A percentile compares a stretch with the other conserved stretches of the same genome.
Conservation (phyloP, 1,140 invertebrate genomes). For the Polypedilum vanderplanki region DNA sequence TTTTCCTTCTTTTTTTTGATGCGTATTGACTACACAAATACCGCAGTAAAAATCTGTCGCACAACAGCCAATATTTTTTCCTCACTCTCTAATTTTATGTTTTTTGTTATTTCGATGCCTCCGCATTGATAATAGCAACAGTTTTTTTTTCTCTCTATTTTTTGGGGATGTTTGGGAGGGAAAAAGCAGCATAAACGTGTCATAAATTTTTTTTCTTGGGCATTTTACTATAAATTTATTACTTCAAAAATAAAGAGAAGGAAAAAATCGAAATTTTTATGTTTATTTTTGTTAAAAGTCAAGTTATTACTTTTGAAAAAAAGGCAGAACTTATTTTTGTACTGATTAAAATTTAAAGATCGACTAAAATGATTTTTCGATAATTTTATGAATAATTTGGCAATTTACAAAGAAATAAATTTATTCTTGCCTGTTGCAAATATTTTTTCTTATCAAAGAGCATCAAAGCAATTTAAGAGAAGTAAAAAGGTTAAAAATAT, state of each 20-base stretch:
- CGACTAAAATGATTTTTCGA: too few species aligned
- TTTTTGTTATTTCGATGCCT: background rate
- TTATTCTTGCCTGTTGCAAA: background rate
- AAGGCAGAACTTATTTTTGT: background rate
- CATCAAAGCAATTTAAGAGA: too few species aligned
- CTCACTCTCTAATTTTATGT: background rate
- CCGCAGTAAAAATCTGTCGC: background rate
- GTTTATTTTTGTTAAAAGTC: background rate
- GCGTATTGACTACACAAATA: background rate
- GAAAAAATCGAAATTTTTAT: background rate
- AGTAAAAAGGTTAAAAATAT: background rate
- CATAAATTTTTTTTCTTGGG: background rate
- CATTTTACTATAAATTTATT: conserved; percentile 8
- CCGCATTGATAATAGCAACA: conserved; percentile 17
- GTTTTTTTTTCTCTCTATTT: background rate
- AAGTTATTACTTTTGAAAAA: background rate
- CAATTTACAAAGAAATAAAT: background rate
- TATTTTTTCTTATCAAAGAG: background rate
- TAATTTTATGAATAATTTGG: too few species aligned
- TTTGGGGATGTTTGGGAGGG: background rate
- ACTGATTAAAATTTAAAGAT: background rate
- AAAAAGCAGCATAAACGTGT: background rate
- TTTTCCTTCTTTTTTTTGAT: too few species aligned
- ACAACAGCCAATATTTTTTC: conserved; percentile 10
- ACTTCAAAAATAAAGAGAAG: background rate